These are phyloP conservation scores for Cettia cetti DNA, from an alignment of 2,113 vertebrate genomes.

Conservation along the genomic window DNA sequence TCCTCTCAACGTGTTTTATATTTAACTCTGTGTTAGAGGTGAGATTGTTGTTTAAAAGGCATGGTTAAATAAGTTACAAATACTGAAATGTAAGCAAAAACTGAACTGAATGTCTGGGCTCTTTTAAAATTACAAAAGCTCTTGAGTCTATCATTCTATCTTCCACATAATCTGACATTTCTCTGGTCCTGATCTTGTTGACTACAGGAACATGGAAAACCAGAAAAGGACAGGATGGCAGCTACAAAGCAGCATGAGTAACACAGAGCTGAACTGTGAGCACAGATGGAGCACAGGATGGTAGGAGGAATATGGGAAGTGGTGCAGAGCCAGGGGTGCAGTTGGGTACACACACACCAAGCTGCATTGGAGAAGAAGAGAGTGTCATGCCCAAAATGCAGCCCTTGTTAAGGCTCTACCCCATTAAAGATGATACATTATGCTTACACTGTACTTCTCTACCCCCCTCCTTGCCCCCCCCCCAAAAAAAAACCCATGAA, in stretches of 20 bases:
- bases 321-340: not conserved
- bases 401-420: rapidly evolving
- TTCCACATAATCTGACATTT: not conserved
- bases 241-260: not conserved
- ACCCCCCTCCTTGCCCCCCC: not conserved
- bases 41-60: not conserved
- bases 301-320: not conserved
- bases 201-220: not conserved
- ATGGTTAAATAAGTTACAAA: not conserved
- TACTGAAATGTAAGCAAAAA: not conserved
- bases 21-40: not conserved
- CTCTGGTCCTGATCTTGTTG: not conserved
- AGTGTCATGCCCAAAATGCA: not conserved
- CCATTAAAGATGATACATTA: not conserved
- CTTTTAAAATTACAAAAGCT: not conserved
- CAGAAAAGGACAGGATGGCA: not conserved
- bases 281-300: not conserved
- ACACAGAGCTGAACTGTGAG: not conserved
- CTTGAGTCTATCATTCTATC: not conserved
- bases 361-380: not conserved
- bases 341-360: not conserved
- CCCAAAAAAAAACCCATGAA: rapidly evolving
- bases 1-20: not conserved
- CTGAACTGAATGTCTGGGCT: not conserved
- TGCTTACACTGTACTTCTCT: not conserved